Conservation (phyloP, 2,797 vertebrate species). For the Falco cherrug region DNA sequence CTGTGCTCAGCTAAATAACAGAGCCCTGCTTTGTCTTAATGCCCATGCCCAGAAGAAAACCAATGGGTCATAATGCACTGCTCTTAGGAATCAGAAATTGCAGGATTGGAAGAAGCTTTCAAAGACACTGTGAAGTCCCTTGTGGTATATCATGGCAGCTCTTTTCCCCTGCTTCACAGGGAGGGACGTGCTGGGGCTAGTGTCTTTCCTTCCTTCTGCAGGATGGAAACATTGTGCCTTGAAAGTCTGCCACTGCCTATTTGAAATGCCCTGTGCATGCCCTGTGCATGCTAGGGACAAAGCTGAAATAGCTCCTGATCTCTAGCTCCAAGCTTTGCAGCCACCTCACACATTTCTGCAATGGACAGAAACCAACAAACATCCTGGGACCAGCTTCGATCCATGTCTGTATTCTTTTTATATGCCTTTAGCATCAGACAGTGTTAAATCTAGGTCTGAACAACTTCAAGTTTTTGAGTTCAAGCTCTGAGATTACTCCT, state of each 20-base stretch:
- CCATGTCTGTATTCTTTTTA: neutral
- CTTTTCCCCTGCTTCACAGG: neutral
- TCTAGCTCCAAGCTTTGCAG: neutral
- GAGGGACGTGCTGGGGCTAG: neutral
- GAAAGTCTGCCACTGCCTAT: neutral
- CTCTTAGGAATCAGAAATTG: neutral
- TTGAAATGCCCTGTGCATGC: neutral
- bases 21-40: neutral
- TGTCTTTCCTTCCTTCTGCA: neutral
- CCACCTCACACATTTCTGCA: neutral
- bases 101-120: neutral
- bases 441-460: neutral
- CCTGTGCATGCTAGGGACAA: neutral
- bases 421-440: neutral
- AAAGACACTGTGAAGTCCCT: neutral
- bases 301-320: neutral
- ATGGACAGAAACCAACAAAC: neutral
- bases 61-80: neutral
- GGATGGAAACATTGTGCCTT: neutral
- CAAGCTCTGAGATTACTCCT: neutral
- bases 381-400: neutral
- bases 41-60: neutral
- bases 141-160: neutral
- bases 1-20: neutral
- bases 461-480: neutral